Evolutionary conservation across 2,113 vertebrate species (phyloP).

Genomic region (Sigmodon hispidus): DNA sequence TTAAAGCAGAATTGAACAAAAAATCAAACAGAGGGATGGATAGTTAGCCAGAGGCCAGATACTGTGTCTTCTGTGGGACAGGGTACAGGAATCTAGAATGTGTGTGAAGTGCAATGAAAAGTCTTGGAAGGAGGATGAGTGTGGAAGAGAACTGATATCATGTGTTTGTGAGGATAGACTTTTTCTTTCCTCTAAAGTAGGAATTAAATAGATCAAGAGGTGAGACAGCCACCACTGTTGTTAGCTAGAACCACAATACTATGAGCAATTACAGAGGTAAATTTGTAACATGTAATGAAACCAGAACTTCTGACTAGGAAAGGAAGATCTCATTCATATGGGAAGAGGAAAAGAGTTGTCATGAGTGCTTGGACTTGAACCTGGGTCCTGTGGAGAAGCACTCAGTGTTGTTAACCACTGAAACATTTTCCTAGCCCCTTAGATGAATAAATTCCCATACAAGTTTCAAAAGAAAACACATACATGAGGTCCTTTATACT

Average conservation of each 20-base stretch:
- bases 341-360: background rate
- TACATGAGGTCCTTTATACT: background rate
- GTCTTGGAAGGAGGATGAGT: background rate
- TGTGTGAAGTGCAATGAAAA: background rate
- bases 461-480: background rate
- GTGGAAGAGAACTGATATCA: background rate
- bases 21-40: background rate
- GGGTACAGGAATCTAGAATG: background rate
- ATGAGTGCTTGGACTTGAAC: background rate
- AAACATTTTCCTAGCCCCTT: background rate
- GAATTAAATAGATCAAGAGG: background rate
- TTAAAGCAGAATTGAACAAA: conserved; percentile 5
- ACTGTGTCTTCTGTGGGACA: background rate
- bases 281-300: conserved; percentile 6
- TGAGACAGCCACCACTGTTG: background rate
- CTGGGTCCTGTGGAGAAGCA: background rate
- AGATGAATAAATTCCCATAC: background rate
- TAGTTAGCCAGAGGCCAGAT: background rate
- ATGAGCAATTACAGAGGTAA: conserved; percentile 11
- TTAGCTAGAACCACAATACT: conserved; percentile 11
- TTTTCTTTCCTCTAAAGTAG: conserved; percentile 22
- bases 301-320: conserved; percentile 7
- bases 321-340: conserved; percentile 11
- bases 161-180: background rate
- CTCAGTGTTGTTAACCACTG: background rate